Evolutionary conservation across 2,888 invertebrate genomes (phyloP), one percentile per base, ranked within the genome.

Genomic region (Phorcus lineatus): DNA sequence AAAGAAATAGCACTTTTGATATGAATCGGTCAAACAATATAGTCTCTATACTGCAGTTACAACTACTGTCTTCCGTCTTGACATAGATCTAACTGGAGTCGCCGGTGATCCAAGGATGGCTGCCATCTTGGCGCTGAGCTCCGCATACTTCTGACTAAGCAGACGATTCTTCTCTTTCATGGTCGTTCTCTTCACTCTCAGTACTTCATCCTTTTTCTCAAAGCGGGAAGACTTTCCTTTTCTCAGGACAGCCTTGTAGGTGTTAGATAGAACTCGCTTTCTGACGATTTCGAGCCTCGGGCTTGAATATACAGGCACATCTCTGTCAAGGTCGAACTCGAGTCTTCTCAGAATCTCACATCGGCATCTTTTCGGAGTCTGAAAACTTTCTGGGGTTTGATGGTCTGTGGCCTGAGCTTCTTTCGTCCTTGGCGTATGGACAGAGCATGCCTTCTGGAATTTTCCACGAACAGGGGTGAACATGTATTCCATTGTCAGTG

Each of bases 391-490:
- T 13, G 47, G 47, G 4, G 47, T 47, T 11, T 1, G 47, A 9
- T 4, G 47, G 13, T 47, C 47, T 13, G 6, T 4, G 47, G 47
- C 11, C 47, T 47, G 47, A 47, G 6, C 47, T 47, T 47, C 47
- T 47, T 47, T 47, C 11, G 47, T 47, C 47, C 6, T 47, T 47
- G 47, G 13, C 13, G 7, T 13, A 11, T 47, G 70, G 31, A 24
- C 19, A n/a, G 24, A 24, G 13, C 57, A 57, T 7, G 57, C 7
- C 24, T 24, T 19, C 36, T 36, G 36, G 36, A 40, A 36, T 40
- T 70, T 70, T 16, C 31, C 70, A 40, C 70, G 70, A 13, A 70
- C 70, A 17, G 70, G 70, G 19, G 70, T 70, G 70, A 70, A 70
- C 70, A 70, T 70, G 36, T 70, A 70, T 40, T 70, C 70, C 70